Percentiles rank a stretch among this genome's conserved stretches.
Conservation (phyloP, 2,113 vertebrate species). For the Calyptommatus sinebrachiatus region DNA sequence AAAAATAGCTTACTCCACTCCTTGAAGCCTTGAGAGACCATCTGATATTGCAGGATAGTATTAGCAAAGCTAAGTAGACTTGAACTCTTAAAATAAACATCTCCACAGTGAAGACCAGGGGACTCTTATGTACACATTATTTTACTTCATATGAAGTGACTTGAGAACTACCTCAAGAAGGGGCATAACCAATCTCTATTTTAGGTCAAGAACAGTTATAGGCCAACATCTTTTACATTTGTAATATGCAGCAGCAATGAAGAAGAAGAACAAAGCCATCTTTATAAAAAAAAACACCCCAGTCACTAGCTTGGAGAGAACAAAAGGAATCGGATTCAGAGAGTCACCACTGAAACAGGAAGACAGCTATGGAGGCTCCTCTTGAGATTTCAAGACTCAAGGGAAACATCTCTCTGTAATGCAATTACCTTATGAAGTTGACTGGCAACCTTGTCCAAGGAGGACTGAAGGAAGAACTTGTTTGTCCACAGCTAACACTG, state of each 20-base stretch:
- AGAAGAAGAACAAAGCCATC: background rate
- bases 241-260: constrained; percentile 26
- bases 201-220: constrained; percentile 16
- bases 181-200: constrained; percentile 31
- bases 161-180: constrained; percentile 9
- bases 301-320: background rate
- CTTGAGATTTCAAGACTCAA: background rate
- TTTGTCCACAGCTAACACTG: background rate
- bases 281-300: background rate
- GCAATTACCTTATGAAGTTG: background rate
- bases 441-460: background rate
- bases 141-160: constrained; percentile 22
- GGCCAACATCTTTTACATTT: constrained; percentile 7
- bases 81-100: constrained; percentile 69
- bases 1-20: constrained; percentile 70
- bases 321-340: background rate
- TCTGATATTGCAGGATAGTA: constrained; percentile 71
- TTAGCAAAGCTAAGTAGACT: constrained; percentile 68
- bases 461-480: background rate
- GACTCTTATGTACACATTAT: constrained; percentile 38
- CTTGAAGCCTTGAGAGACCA: constrained; percentile 68
- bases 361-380: background rate
- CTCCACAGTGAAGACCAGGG: constrained; percentile 62
- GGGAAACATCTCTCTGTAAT: background rate
- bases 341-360: background rate